Evolutionary conservation across 2,797 vertebrate species (phyloP).

Genomic region (Betta splendens): DNA sequence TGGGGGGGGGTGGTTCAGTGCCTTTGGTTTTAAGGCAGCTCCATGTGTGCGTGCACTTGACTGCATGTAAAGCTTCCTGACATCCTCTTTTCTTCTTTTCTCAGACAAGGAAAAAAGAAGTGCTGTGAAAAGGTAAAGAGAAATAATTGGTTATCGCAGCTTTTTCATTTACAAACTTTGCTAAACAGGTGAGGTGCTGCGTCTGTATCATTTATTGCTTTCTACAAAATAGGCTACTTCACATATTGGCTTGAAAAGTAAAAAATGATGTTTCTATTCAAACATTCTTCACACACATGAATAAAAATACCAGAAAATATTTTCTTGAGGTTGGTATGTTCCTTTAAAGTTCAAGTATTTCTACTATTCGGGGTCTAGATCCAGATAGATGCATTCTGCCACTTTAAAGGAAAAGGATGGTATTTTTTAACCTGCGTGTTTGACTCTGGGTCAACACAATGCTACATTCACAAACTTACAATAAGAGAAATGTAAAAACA

Average conservation of each 20-base stretch:
- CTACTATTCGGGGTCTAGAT: neutral
- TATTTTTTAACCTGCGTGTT: neutral
- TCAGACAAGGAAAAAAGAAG: conserved; percentile 2
- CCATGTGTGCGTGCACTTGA: conserved; percentile 5
- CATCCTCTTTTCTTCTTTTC: conserved; percentile 10
- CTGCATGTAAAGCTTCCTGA: conserved; percentile 19
- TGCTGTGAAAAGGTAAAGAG: conserved; percentile 17
- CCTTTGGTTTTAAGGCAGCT: conserved; percentile 23
- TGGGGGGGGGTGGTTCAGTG: no score
- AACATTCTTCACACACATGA: neutral
- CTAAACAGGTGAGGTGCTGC: conserved; percentile 4
- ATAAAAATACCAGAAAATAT: neutral
- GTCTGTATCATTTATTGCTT: conserved; percentile 14
- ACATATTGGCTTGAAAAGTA: neutral
- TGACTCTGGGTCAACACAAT: neutral
- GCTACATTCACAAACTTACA: neutral
- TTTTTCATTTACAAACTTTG: conserved; percentile 16
- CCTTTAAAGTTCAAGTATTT: neutral
- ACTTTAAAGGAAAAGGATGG: neutral
- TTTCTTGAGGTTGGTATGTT: neutral
- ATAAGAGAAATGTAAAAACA: neutral
- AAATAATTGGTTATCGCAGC: conserved; percentile 3
- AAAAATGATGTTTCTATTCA: neutral
- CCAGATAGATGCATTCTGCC: neutral
- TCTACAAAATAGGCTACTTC: neutral